Percentiles rank a stretch among this genome's conserved stretches.
Conservation (phyloP, 2,888 invertebrate species). For the Bedellia somnulentella region DNA sequence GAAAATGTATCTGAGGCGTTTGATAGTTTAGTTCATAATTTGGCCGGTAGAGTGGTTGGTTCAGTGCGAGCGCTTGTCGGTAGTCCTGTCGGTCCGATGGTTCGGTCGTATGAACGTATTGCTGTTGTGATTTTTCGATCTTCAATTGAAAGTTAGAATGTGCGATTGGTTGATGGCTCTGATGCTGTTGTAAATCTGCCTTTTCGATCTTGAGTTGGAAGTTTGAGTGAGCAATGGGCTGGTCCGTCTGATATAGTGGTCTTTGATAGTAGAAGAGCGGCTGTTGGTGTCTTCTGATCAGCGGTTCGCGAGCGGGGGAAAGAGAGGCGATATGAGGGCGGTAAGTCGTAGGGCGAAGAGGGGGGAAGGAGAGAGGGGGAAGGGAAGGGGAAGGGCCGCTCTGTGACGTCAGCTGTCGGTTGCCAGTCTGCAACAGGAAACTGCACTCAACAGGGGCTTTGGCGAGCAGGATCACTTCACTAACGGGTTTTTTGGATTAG, state of each 20-base stretch:
- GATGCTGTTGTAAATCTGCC: constrained; percentile 8
- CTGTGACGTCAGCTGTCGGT: constrained; percentile 38
- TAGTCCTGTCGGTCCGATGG: constrained; percentile 12
- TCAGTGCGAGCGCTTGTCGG: constrained; percentile 18
- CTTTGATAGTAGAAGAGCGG: constrained; percentile 6
- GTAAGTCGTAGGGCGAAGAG: constrained; percentile 37
- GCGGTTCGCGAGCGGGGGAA: constrained; percentile 19
- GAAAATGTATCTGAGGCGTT: no score
- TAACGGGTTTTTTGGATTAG: no score
- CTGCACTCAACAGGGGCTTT: constrained; percentile 26
- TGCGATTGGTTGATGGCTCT: constrained; percentile 12
- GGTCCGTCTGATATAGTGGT: no score
- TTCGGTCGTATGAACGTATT: constrained; percentile 14
- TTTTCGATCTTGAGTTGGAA: constrained; percentile 6
- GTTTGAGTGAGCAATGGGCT: constrained; percentile 6
- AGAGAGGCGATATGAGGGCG: constrained; percentile 29
- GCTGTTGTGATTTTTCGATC: no score
- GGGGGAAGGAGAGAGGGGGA: constrained; percentile 17
- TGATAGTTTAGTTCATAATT: no score
- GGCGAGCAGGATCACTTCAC: background rate
- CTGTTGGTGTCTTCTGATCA: constrained; percentile 13
- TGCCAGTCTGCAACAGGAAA: constrained; percentile 58
- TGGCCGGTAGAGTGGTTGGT: constrained; percentile 15
- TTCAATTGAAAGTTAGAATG: no score
- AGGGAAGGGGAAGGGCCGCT: constrained; percentile 13